These are phyloP conservation scores for Coregonus suidteri DNA, from an alignment of 2,797 vertebrate genomes.

Conservation along the genomic window DNA sequence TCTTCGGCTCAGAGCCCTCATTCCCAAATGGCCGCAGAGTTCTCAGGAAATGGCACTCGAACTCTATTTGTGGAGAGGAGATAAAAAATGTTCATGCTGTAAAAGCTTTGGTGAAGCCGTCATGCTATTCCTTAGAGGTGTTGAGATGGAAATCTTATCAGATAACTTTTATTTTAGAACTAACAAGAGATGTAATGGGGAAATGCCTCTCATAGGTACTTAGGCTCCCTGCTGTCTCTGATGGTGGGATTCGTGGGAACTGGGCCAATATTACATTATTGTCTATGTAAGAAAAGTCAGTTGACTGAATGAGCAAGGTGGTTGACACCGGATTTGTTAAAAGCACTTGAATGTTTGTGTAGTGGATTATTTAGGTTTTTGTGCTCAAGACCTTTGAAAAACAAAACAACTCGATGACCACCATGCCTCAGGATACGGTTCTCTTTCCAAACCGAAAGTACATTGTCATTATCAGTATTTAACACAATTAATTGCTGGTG, in stretches of 20 bases:
- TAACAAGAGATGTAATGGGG: too few relatives aligned
- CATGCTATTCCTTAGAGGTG: slow-evolving; percentile 35
- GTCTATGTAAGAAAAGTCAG: not conserved
- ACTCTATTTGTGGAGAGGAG: slow-evolving; percentile 56
- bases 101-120: slow-evolving; percentile 61
- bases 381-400: too few relatives aligned
- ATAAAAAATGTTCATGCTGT: slow-evolving; percentile 69
- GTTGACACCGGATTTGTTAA: not conserved
- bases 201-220: too few relatives aligned
- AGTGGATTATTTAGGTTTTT: too few relatives aligned
- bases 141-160: slow-evolving; percentile 31
- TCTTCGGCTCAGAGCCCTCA: slow-evolving; percentile 48
- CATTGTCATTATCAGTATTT: not conserved
- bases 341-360: too few relatives aligned
- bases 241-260: slow-evolving; percentile 20
- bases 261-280: slow-evolving; percentile 2
- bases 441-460: too few relatives aligned
- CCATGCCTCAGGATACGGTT: too few relatives aligned
- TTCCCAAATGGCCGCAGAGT: slow-evolving; percentile 59
- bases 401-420: too few relatives aligned
- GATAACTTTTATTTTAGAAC: too few relatives aligned
- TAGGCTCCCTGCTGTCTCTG: slow-evolving; percentile 15
- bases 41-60: slow-evolving; percentile 56
- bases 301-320: not conserved
- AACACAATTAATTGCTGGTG: not conserved